These are phyloP conservation scores for Tubiluchus corallicola DNA, from an alignment of 2,888 invertebrate species.

Conservation along the genomic window DNA sequence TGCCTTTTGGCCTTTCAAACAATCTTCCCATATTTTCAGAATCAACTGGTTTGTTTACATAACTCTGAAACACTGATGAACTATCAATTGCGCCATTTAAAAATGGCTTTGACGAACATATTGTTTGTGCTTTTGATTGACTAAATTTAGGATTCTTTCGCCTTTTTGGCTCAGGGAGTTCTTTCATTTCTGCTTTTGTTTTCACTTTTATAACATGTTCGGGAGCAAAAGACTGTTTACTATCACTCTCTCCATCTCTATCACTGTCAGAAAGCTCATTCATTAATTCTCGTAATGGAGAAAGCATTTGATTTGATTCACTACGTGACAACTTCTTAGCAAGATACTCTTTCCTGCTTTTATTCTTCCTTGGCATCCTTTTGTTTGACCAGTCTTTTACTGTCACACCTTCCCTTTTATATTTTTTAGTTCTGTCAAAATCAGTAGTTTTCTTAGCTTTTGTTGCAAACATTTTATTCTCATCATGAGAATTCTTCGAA, in stretches of 20 bases:
- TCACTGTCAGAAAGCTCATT: background rate
- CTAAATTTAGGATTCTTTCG: background rate
- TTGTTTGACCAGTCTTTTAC: background rate
- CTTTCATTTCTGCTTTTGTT: constrained; percentile 1
- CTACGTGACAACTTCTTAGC: too few relatives aligned
- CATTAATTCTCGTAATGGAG: background rate
- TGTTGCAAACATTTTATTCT: too few relatives aligned
- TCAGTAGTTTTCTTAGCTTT: background rate
- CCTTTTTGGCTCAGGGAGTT: background rate
- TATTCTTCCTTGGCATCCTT: background rate
- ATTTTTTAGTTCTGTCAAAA: background rate
- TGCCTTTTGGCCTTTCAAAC: too few relatives aligned
- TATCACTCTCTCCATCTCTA: background rate
- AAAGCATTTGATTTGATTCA: background rate
- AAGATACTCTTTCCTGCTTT: background rate
- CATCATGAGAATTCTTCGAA: too few relatives aligned
- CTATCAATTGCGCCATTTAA: background rate
- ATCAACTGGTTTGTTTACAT: background rate
- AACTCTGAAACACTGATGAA: background rate
- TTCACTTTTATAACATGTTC: background rate
- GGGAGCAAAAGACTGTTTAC: background rate
- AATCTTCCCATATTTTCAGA: background rate
- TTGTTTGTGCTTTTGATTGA: background rate
- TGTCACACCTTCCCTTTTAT: too few relatives aligned
- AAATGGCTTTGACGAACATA: background rate